Evolutionary conservation across 1,140 invertebrate genomes (phyloP).

Genomic region (Philaenus spumarius): DNA sequence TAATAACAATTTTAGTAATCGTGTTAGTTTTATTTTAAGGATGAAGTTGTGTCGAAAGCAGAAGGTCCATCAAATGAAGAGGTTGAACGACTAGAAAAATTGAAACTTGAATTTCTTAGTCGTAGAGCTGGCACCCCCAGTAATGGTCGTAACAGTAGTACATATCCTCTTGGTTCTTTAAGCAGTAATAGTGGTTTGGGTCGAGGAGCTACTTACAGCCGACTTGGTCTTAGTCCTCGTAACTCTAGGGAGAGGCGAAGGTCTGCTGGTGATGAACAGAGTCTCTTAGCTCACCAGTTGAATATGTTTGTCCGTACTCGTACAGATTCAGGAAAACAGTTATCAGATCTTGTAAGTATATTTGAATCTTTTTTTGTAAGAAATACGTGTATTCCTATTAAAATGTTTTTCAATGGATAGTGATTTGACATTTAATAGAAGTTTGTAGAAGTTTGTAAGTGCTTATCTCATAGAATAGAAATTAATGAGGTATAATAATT

Average conservation of each 20-base stretch:
- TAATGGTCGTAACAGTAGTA: slow-evolving; percentile 28
- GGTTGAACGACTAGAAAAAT: slow-evolving; percentile 39
- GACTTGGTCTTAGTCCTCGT: slow-evolving; percentile 37
- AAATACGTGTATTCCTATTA: too few relatives aligned
- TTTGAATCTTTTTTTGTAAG: too few relatives aligned
- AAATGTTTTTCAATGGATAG: too few relatives aligned
- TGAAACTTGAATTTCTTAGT: too few relatives aligned
- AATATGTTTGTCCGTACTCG: slow-evolving; percentile 73
- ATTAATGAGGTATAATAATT: too few relatives aligned
- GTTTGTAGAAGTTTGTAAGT: too few relatives aligned
- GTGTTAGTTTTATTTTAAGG: slow-evolving; percentile 35
- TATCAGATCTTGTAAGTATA: slow-evolving; percentile 66
- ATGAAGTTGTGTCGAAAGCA: slow-evolving; percentile 61
- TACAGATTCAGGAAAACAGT: slow-evolving; percentile 75
- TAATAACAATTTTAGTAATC: too few relatives aligned
- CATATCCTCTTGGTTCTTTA: slow-evolving; percentile 9
- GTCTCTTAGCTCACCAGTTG: slow-evolving; percentile 53
- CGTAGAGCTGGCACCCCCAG: slow-evolving; percentile 23
- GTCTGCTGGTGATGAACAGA: slow-evolving; percentile 62
- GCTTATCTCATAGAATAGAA: too few relatives aligned
- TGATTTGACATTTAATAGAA: too few relatives aligned
- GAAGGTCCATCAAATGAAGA: slow-evolving; percentile 51
- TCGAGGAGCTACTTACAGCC: slow-evolving; percentile 34
- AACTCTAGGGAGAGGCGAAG: slow-evolving; percentile 56
- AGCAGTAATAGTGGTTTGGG: slow-evolving; percentile 14